Percentiles rank a stretch among this genome's conserved stretches.
Conservation (phyloP, 1,140 invertebrate species). For the Dufourea novaeangliae region DNA sequence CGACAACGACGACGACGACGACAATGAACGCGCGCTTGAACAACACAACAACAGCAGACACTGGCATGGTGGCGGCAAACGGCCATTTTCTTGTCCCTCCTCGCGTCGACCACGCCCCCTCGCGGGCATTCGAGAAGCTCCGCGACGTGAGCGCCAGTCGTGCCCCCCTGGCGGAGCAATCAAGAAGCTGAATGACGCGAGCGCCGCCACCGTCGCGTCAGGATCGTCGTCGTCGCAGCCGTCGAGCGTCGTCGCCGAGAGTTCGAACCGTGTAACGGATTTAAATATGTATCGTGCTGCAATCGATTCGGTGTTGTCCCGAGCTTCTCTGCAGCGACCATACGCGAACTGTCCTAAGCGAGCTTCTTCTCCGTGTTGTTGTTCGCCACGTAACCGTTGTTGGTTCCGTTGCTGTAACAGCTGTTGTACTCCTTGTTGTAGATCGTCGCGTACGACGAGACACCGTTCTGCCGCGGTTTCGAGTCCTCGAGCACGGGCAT, state of each 20-base stretch:
- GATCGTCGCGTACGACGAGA: conserved; percentile 82
- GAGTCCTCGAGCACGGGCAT: conserved; percentile 85
- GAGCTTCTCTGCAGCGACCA: conserved; percentile 16
- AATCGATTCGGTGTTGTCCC: conserved; percentile 27
- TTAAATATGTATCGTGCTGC: conserved; percentile 21
- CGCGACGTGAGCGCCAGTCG: no score
- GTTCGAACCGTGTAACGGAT: not conserved
- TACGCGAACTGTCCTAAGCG: conserved; percentile 64
- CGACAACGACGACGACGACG: no score
- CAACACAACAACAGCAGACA: no score
- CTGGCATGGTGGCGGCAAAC: no score
- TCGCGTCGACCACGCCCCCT: no score
- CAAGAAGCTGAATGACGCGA: not conserved
- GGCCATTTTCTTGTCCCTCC: no score
- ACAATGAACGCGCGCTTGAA: no score
- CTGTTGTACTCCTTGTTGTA: conserved; percentile 85
- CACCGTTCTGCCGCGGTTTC: conserved; percentile 74
- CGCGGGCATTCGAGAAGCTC: no score
- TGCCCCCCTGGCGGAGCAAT: no score
- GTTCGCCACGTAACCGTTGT: conserved; percentile 85
- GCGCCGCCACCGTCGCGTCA: not conserved
- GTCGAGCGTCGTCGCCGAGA: conserved; percentile 5
- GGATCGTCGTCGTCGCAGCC: not conserved
- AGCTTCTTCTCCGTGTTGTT: conserved; percentile 80
- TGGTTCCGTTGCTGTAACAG: conserved; percentile 86